Conservation (phyloP, 2,113 vertebrate genomes). For the Accipiter cooperii region DNA sequence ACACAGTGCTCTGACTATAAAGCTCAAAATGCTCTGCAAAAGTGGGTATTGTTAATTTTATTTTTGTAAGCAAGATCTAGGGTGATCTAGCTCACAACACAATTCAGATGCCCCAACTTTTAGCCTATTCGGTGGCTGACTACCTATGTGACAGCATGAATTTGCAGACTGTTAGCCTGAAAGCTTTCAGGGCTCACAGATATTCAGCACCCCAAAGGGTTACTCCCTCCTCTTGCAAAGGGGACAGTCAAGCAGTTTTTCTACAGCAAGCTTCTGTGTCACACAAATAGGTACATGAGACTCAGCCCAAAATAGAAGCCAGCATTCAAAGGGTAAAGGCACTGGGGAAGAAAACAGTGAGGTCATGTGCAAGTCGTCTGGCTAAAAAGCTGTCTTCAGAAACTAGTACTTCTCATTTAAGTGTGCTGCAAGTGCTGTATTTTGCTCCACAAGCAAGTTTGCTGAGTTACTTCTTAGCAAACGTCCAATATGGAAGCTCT, state of each 20-base stretch:
- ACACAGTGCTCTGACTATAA: not conserved
- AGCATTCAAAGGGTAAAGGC: not conserved
- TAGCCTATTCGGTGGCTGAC: not conserved
- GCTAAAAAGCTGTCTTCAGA: not conserved
- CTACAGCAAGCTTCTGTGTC: not conserved
- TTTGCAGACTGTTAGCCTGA: not conserved
- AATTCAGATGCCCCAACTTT: too few relatives aligned
- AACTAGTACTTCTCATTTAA: not conserved
- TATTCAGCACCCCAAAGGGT: not conserved
- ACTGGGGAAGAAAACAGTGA: not conserved
- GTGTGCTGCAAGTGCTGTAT: accelerated
- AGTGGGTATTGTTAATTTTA: not conserved
- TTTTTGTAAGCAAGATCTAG: not conserved
- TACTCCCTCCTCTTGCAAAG: not conserved
- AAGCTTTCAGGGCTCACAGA: not conserved
- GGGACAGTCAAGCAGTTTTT: not conserved
- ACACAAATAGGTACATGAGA: not conserved
- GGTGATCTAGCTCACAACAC: not conserved
- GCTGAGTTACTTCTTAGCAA: not conserved
- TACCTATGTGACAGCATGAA: too few relatives aligned
- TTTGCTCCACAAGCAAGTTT: not conserved
- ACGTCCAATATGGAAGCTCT: accelerated
- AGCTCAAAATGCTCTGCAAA: not conserved
- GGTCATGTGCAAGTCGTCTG: not conserved
- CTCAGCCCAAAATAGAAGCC: not conserved